A percentile compares a stretch with the other conserved stretches of the same genome.
These are phyloP conservation scores for Scatophagus argus DNA, from an alignment of 2,113 vertebrate genomes.

Conservation along the genomic window DNA sequence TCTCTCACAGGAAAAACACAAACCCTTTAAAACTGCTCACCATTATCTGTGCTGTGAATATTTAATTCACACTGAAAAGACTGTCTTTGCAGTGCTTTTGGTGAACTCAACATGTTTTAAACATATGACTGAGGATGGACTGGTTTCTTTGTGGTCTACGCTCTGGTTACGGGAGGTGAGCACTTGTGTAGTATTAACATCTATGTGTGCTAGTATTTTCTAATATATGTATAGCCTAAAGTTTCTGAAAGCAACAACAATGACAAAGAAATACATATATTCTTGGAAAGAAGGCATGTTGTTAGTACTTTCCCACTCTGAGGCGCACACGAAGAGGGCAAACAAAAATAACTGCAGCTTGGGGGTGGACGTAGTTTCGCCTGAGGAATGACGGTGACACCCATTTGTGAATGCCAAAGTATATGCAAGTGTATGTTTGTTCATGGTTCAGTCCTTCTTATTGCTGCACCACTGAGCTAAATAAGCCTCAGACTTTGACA, in stretches of 20 bases:
- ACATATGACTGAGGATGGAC: background rate
- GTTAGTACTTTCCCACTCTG: conserved; percentile 55
- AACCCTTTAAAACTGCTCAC: conserved; percentile 46
- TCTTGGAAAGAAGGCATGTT: conserved; percentile 31
- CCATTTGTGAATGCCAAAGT: conserved; percentile 60
- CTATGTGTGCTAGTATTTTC: background rate
- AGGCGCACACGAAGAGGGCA: conserved; percentile 40
- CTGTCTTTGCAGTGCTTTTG: conserved; percentile 14
- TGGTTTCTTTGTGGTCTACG: conserved; percentile 4
- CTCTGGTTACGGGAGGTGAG: background rate
- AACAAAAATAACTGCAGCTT: conserved; percentile 71
- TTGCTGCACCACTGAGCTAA: conserved; percentile 34
- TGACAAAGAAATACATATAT: conserved; percentile 25
- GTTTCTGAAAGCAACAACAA: conserved; percentile 3
- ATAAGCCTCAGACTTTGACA: conserved; percentile 43
- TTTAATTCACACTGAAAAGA: background rate
- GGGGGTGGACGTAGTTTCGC: conserved; percentile 61
- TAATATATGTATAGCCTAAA: background rate
- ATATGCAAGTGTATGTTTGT: conserved; percentile 18
- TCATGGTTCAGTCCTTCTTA: conserved; percentile 15
- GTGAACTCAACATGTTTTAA: background rate
- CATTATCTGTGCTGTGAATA: conserved; percentile 18
- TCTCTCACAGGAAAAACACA: conserved; percentile 39
- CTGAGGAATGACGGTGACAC: conserved; percentile 70
- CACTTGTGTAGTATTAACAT: conserved; percentile 7